Evolutionary conservation across 1,140 invertebrate species (phyloP).

Genomic region (Notospermus geniculatus): DNA sequence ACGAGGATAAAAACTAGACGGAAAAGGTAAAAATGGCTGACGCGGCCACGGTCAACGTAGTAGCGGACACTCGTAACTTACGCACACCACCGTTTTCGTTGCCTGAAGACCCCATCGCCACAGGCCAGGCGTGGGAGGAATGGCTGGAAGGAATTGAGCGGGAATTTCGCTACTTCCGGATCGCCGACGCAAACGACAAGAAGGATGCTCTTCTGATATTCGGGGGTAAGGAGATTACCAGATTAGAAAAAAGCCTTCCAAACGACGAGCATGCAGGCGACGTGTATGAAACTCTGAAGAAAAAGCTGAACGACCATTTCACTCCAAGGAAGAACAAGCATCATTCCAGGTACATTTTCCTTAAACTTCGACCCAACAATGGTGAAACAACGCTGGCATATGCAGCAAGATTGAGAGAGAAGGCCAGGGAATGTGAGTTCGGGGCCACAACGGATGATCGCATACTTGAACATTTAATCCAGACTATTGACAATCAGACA

Average conservation of each 20-base stretch:
- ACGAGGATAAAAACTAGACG: too few species aligned
- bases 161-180: slow-evolving; percentile 16
- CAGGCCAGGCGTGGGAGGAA: background rate
- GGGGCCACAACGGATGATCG: background rate
- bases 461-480: too few species aligned
- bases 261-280: background rate
- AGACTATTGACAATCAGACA: too few species aligned
- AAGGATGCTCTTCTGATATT: slow-evolving; percentile 16
- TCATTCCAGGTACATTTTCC: slow-evolving; percentile 10
- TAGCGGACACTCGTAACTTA: too few species aligned
- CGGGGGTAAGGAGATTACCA: slow-evolving; percentile 11
- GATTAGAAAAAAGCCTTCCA: slow-evolving; percentile 9
- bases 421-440: slow-evolving; percentile 3
- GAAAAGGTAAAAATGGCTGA: too few species aligned
- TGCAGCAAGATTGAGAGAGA: slow-evolving; percentile 10
- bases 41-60: too few species aligned
- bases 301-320: slow-evolving; percentile 12
- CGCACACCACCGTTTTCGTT: background rate
- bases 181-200: slow-evolving; percentile 13
- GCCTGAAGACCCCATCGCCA: background rate
- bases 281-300: slow-evolving; percentile 5
- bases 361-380: slow-evolving; percentile 1
- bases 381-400: slow-evolving; percentile 11
- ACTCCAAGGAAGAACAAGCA: background rate
- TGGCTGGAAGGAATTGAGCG: slow-evolving; percentile 12